Evolutionary conservation across 92 coral and sea anemone species (phyloP), one percentile per base, ranked within the genome.

Genomic region (Phenganax marumi): DNA sequence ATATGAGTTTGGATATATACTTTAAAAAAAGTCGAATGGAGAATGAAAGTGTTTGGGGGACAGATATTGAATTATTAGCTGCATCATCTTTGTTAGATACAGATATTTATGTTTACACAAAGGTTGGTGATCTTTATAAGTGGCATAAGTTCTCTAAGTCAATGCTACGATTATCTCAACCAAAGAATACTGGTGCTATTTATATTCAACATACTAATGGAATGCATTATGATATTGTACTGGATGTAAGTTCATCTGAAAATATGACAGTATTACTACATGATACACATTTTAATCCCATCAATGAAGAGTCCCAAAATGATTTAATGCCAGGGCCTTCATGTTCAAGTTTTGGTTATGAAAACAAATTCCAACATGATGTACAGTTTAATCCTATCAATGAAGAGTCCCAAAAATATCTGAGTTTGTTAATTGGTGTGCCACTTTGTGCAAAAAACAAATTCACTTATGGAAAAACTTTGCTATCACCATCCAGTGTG

Each of bases 191-290:
- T 68, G 57, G 80, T 9, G 64, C 86, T 43, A 75, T 89, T 50
- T 79, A 89, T 68, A 25, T 87, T 51, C 78, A 89, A 58, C 76
- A 89, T 68, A 78, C 90, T 17, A 63, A 63, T 74, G 89, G 90
- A 68, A 77, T 79, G 21, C 92, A 84, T 75, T 90, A 84, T 87
- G 92, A 90, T 85, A 81, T 78, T 68, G 90, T 90, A 22, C 85
- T 79, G 11, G 85, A 89, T 86, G 90, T 87, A 26, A 22, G 9
- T 82, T 18, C 82, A 82, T 52, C 5, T 76, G 43, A 33, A 33
- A 33, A 33, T 33, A 33, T 33, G 43, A 33, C 5, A 33, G 43
- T 33, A 33, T 1, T 33, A 33, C 43, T 1, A 6, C 3, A 33
- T 33, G 43, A 33, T 2, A 33, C 3, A 33, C 2, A 33, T 2